Evolutionary conservation across 2,888 invertebrate genomes (phyloP).

Genomic region (Drosophila colorata): DNA sequence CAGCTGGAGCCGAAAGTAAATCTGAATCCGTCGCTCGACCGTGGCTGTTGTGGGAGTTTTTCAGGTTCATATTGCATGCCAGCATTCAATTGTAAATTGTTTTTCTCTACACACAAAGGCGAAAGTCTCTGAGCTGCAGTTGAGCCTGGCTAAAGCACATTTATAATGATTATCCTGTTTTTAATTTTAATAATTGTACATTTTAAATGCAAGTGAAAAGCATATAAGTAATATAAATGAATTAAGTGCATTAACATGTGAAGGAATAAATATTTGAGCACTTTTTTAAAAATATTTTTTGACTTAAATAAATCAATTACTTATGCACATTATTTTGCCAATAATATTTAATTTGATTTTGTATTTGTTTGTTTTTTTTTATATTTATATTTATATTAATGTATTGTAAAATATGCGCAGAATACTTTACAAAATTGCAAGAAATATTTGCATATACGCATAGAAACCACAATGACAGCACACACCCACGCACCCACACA

Average conservation of each 20-base stretch:
- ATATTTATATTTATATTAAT: neutral
- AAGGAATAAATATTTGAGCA: constrained; percentile 1
- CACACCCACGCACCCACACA: neutral
- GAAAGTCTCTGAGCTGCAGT: neutral
- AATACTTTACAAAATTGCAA: constrained; percentile 3
- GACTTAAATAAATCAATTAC: neutral
- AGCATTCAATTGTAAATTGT: constrained; percentile 1
- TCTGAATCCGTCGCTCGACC: neutral
- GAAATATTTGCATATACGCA: constrained; percentile 2
- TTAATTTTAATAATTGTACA: constrained; percentile 17
- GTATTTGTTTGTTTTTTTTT: neutral
- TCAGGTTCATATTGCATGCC: neutral
- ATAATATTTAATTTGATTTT: neutral
- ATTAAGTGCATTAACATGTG: neutral
- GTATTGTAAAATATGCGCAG: constrained; percentile 1
- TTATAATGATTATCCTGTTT: constrained; percentile 17
- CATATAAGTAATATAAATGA: constrained; percentile 1
- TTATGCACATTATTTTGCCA: neutral
- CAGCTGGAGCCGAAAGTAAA: constrained; percentile 6
- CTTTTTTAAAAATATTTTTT: neutral
- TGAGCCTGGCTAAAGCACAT: constrained; percentile 1
- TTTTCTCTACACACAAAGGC: neutral
- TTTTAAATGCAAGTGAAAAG: neutral
- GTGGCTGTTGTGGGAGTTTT: neutral
- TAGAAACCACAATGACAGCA: neutral